A percentile compares a stretch with the other conserved stretches of the same genome.
phyloP scores from a whole-genome alignment of 2,797 vertebrate species.

The Cyprinella venusta region DNA sequence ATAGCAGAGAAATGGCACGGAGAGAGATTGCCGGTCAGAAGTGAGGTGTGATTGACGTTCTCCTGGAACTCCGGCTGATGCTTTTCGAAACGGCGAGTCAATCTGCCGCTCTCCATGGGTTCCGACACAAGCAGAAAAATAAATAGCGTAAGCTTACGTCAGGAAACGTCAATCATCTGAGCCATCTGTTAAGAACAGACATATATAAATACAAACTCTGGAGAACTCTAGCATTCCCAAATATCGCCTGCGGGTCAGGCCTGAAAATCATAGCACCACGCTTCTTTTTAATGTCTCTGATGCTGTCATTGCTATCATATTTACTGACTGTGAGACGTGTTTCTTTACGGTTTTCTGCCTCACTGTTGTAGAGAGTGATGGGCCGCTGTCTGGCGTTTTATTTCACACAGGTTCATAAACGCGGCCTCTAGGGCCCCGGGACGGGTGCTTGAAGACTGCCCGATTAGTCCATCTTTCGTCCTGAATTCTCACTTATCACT shows the following conservation, averaged over 20 bases:
- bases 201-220: constrained; percentile 42
- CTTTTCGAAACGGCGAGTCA: constrained; percentile 50
- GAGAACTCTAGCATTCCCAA: background rate
- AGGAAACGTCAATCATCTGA: constrained; percentile 53
- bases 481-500: constrained; percentile 51
- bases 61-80: constrained; percentile 44
- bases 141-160: constrained; percentile 37
- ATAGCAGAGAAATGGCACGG: constrained; percentile 20
- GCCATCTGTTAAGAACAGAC: constrained; percentile 35
- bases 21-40: constrained; percentile 31
- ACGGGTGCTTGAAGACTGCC: constrained; percentile 33
- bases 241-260: constrained; percentile 22
- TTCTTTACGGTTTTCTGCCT: background rate
- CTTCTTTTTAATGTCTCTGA: constrained; percentile 21
- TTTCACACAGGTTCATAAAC: constrained; percentile 39
- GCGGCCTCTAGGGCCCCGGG: constrained; percentile 24
- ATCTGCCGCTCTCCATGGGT: constrained; percentile 28
- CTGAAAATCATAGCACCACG: background rate
- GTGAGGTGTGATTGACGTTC: constrained; percentile 55
- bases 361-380: constrained; percentile 7
- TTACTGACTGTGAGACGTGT: constrained; percentile 34
- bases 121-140: constrained; percentile 44
- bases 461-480: constrained; percentile 39
- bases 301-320: constrained; percentile 21
- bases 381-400: constrained; percentile 30